Evolutionary conservation across 2,888 invertebrate species (phyloP).

Genomic region (Conops quadrifasciatus): DNA sequence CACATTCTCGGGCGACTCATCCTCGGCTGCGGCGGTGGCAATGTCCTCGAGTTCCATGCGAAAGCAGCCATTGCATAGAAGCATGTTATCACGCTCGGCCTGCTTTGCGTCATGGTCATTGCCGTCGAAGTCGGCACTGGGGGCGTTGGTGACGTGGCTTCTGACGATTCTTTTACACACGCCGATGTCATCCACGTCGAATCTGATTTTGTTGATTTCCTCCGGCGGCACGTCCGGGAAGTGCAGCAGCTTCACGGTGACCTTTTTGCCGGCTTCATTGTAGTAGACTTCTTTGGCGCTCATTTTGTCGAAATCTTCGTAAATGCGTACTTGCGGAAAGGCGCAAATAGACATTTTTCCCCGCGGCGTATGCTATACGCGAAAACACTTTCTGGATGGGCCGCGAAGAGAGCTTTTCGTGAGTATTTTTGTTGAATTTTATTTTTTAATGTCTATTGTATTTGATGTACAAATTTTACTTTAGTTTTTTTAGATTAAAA

Average conservation of each 20-base stretch:
- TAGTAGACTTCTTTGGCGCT: conserved; percentile 65
- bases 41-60: conserved; percentile 16
- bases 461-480: not conserved
- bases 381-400: not conserved
- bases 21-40: conserved; percentile 26
- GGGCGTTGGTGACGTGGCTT: not conserved
- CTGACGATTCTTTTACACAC: not conserved
- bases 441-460: conserved; percentile 8
- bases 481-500: not conserved
- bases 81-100: not conserved
- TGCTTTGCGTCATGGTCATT: not conserved
- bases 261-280: conserved; percentile 63
- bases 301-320: conserved; percentile 66
- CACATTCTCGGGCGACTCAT: conserved; percentile 43
- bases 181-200: conserved; percentile 52
- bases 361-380: not conserved
- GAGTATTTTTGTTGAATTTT: not conserved
- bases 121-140: not conserved
- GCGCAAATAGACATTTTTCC: conserved; percentile 65
- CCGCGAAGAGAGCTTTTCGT: not conserved
- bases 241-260: conserved; percentile 63
- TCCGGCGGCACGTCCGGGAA: conserved; percentile 64
- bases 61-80: conserved; percentile 5
- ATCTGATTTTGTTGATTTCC: conserved; percentile 60
- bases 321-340: conserved; percentile 62